These are phyloP conservation scores for Scaptomyza parva DNA, from an alignment of 2,888 invertebrate genomes.

Conservation along the genomic window DNA sequence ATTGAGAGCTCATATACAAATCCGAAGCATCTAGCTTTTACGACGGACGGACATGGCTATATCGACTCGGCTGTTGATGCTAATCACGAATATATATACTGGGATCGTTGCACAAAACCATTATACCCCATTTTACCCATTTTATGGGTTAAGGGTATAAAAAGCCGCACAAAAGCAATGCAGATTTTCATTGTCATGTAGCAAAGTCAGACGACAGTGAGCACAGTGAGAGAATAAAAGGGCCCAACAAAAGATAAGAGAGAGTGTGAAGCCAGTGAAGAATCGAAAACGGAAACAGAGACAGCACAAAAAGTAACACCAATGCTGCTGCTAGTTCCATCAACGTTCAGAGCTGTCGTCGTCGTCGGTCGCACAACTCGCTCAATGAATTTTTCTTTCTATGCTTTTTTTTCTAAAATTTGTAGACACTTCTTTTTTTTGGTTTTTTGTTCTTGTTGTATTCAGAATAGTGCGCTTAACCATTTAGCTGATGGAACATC, in stretches of 20 bases:
- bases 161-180: slow-evolving; percentile 51
- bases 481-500: slow-evolving; percentile 78
- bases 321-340: slow-evolving; percentile 56
- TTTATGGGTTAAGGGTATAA: no score
- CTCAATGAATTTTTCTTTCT: slow-evolving; percentile 20
- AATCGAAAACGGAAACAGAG: slow-evolving; percentile 13
- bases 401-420: slow-evolving; percentile 60
- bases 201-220: slow-evolving; percentile 61
- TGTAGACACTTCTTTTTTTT: slow-evolving; percentile 47
- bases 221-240: slow-evolving; percentile 4
- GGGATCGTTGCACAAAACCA: no score
- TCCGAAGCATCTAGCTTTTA: no score
- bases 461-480: slow-evolving; percentile 71
- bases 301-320: slow-evolving; percentile 48
- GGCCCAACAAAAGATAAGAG: no score
- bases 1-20: no score
- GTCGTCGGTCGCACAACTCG: slow-evolving; percentile 53
- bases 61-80: no score
- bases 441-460: slow-evolving; percentile 32
- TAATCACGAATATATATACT: no score
- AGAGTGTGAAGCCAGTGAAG: not conserved
- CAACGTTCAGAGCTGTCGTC: slow-evolving; percentile 63
- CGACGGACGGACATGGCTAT: no score
- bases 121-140: no score
- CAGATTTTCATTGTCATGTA: slow-evolving; percentile 76